Evolutionary conservation across 2,113 vertebrate species (phyloP).

Genomic region (Sitta europaea): DNA sequence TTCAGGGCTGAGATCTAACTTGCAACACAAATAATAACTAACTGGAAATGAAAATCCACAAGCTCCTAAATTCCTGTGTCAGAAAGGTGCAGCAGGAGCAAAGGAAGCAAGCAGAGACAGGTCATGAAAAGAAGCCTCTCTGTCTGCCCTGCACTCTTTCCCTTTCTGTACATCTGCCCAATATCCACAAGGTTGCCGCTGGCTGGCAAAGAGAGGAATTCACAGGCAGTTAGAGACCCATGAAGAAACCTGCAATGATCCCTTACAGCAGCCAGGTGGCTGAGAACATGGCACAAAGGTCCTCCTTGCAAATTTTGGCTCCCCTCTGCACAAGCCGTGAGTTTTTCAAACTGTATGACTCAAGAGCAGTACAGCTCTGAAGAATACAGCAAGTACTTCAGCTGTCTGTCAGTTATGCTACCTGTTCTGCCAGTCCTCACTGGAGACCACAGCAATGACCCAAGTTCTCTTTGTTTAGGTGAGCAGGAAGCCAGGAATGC

Average conservation of each 20-base stretch:
- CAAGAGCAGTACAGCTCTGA: not conserved
- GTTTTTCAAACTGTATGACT: not conserved
- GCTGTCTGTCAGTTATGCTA: not conserved
- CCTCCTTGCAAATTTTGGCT: not conserved
- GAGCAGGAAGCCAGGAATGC: not conserved
- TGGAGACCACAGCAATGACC: not conserved
- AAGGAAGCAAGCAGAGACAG: not conserved
- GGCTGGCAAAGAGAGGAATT: accelerated
- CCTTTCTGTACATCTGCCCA: not conserved
- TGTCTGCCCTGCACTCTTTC: not conserved
- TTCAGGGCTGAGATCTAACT: not conserved
- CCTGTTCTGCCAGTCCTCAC: not conserved
- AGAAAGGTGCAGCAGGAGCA: not conserved
- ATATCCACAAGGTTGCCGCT: accelerated
- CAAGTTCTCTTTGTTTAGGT: not conserved
- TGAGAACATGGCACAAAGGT: not conserved
- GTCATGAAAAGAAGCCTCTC: not conserved
- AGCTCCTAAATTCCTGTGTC: not conserved
- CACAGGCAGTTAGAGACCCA: not conserved
- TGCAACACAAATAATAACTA: not conserved
- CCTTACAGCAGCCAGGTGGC: not conserved
- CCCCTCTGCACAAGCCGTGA: not conserved
- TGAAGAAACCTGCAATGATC: not conserved
- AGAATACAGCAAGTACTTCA: not conserved
- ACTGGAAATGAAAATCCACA: not conserved